Evolutionary conservation across 37 sponge, comb jelly and placozoan species (phyloP), one percentile per base, ranked within the genome.

Genomic region (Ephydatia muelleri): DNA sequence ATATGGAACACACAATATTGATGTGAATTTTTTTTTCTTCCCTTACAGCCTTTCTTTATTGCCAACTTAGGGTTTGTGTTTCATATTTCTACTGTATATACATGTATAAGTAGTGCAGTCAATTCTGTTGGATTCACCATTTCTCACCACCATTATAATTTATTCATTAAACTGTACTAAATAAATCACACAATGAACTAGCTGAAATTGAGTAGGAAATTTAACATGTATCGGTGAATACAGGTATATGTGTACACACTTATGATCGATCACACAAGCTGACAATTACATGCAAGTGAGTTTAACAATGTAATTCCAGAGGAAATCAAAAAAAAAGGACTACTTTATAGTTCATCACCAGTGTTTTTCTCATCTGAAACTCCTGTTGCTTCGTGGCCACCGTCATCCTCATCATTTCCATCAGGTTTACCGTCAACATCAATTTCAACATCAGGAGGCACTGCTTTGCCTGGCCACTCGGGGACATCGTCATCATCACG

Each of bases 391-490:
- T 11, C 33, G 12, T 74, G 75, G 12, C 34, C 68, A 25, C 68
- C 79, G 13, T 78, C 65, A 12, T 9, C 67, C 3, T 74, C 16
- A 27, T 64, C 80, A 33, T 72, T 31, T 0, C 74, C 47, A 29
- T 57, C 57, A 57, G 57, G 57, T 57, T 57, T 57, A 1, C 19
- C 57, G 16, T 57, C 57, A 57, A 57, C 57, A 16, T 57, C 57
- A 4, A 57, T 57, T 13, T 57, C 57, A 4, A 57, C 16, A 14
- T 57, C 57, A 57, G 57, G 19, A 14, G 57, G 57, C 1, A 57
- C 57, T 84, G 39, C 57, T 57, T 87, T 82, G 1, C 94, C 94
- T 1, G 90, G 94, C 94, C 94, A 94, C 43, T 94, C 94, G 39
- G 88, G 79, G 70, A 87, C 67, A 22, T 87, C 88, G 35, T 83